Evolutionary conservation across 2,888 invertebrate genomes (phyloP).

Genomic region (Pollenia angustigena): DNA sequence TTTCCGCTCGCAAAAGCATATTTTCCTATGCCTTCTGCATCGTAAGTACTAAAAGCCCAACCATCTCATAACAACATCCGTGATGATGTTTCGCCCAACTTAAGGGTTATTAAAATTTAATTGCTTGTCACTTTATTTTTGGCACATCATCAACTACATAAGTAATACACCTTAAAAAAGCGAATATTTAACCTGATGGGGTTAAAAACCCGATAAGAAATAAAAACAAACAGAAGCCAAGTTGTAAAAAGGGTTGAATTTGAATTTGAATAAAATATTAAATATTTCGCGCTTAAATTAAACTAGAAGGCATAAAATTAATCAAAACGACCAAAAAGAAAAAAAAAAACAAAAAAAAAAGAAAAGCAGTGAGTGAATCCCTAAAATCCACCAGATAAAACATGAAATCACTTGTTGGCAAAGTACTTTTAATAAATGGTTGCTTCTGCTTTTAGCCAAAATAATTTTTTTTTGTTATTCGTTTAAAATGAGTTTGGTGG

Average conservation of each 20-base stretch:
- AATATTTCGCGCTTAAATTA: constrained; percentile 68
- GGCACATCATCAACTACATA: constrained; percentile 70
- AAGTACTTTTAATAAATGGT: constrained; percentile 9
- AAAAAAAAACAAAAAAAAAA: not conserved
- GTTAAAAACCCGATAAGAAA: constrained; percentile 56
- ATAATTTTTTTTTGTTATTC: not conserved
- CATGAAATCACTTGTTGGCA: constrained; percentile 39
- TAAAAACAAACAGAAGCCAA: not conserved
- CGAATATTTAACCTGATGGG: constrained; percentile 61
- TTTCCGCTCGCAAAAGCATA: not conserved
- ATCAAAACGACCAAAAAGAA: constrained; percentile 62
- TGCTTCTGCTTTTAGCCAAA: constrained; percentile 3
- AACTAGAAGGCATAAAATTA: constrained; percentile 63
- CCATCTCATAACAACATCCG: not conserved
- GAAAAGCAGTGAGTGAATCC: constrained; percentile 21
- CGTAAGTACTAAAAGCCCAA: not conserved
- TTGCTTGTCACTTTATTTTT: constrained; percentile 74
- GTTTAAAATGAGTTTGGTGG: not conserved
- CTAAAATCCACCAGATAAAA: constrained; percentile 38
- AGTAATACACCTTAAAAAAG: constrained; percentile 61
- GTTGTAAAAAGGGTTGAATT: constrained; percentile 56
- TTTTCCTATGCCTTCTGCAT: not conserved
- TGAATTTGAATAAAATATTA: constrained; percentile 65
- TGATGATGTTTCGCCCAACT: constrained; percentile 21
- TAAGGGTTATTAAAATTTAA: constrained; percentile 73